phyloP scores from a whole-genome alignment of 2,797 vertebrate species.

The Phyllotis vaccarum region DNA sequence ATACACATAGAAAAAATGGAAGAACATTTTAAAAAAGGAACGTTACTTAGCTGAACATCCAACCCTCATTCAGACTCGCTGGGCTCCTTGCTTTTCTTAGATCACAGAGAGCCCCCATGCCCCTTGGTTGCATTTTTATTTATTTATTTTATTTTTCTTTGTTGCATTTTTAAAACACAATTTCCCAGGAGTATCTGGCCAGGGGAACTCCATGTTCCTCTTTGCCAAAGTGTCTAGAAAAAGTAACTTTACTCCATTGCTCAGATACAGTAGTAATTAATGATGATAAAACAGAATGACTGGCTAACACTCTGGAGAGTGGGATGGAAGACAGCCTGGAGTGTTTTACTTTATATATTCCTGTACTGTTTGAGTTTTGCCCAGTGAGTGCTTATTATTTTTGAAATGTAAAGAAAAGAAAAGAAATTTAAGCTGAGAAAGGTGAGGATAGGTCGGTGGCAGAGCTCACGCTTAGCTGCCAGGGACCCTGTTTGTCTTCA shows the following conservation, averaged over 20 bases:
- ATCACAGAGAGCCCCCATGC: neutral
- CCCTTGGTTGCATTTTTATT: neutral
- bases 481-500: neutral
- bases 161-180: constrained; percentile 24
- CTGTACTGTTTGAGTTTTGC: constrained; percentile 21
- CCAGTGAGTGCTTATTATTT: neutral
- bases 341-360: neutral
- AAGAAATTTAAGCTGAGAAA: neutral
- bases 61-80: neutral
- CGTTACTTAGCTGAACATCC: neutral
- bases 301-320: neutral
- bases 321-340: neutral
- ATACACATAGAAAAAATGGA: neutral
- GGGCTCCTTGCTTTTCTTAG: neutral
- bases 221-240: constrained; percentile 17
- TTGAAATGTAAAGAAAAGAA: constrained; percentile 63
- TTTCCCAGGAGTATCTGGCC: constrained; percentile 31
- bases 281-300: neutral
- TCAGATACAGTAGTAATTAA: neutral
- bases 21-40: neutral
- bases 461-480: neutral
- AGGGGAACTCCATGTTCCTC: constrained; percentile 8
- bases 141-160: neutral
- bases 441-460: neutral
- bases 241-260: neutral